These are phyloP conservation scores for Acanthaster planci DNA, from an alignment of 35 echinoderm and acorn worm species.

Conservation along the genomic window DNA sequence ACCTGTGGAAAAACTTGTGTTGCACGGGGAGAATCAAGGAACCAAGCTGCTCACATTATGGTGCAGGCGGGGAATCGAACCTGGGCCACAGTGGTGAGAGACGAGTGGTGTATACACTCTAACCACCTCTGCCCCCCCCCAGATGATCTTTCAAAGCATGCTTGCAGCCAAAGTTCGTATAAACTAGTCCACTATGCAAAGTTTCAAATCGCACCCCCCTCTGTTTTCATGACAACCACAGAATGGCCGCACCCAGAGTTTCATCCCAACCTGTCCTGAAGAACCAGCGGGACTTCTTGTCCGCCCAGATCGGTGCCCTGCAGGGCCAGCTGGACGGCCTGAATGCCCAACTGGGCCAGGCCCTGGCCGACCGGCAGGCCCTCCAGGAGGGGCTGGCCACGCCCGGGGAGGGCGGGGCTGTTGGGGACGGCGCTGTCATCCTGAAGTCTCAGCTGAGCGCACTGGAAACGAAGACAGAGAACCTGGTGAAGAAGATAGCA, in stretches of 20 bases:
- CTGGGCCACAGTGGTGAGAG: not conserved
- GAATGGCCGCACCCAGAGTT: not conserved
- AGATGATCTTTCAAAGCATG: no score
- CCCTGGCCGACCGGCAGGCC: slow-evolving; percentile 60
- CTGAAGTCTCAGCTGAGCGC: slow-evolving; percentile 58
- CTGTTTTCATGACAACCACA: slow-evolving; percentile 28
- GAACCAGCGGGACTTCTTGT: slow-evolving; percentile 56
- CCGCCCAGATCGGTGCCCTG: slow-evolving; percentile 68
- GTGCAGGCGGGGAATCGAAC: no score
- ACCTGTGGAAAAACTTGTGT: no score
- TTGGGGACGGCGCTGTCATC: slow-evolving; percentile 31
- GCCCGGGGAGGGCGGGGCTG: slow-evolving; percentile 23
- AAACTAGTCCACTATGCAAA: not conserved
- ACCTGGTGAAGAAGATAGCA: slow-evolving; percentile 83
- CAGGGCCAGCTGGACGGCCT: slow-evolving; percentile 78
- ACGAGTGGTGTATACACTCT: no score
- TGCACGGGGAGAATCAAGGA: no score
- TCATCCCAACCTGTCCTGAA: slow-evolving; percentile 28
- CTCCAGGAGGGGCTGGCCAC: slow-evolving; percentile 60
- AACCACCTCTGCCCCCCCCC: no score
- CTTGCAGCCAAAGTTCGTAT: no score
- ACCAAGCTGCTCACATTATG: no score
- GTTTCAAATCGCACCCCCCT: not conserved
- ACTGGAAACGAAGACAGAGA: slow-evolving; percentile 58
- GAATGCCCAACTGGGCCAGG: slow-evolving; percentile 70